phyloP scores from a whole-genome alignment of 2,113 vertebrate genomes.

The Condylura cristata region DNA sequence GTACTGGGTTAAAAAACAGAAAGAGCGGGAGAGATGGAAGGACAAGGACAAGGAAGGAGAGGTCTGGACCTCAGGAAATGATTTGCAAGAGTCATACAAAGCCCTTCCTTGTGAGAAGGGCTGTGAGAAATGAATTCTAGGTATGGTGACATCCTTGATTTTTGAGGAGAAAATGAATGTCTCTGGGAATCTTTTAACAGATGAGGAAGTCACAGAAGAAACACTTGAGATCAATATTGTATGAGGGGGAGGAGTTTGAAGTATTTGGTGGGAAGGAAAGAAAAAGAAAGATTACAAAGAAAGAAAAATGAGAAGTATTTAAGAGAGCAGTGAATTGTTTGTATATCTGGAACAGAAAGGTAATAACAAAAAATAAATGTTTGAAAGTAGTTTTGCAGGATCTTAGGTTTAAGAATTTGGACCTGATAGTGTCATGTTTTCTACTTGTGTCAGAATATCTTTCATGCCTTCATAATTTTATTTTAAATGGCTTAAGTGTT shows the following conservation, averaged over 20 bases:
- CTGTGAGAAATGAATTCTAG: not conserved
- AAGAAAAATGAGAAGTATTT: not conserved
- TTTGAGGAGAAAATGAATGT: not conserved
- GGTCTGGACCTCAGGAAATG: not conserved
- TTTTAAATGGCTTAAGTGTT: not conserved
- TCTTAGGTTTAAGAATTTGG: not conserved
- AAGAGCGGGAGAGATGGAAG: not conserved
- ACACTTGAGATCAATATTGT: not conserved
- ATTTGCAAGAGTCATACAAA: not conserved
- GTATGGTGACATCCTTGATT: too few species aligned
- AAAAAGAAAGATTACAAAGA: not conserved
- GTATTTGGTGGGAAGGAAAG: not conserved
- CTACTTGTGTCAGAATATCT: not conserved
- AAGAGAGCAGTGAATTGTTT: not conserved
- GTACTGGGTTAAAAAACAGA: not conserved
- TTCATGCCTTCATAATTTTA: not conserved
- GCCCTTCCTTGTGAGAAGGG: not conserved
- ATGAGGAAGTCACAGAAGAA: not conserved
- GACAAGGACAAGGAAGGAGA: not conserved
- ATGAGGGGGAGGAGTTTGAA: not conserved
- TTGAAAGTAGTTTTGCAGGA: not conserved
- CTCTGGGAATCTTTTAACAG: not conserved
- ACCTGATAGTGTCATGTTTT: not conserved
- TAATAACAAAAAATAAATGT: not conserved
- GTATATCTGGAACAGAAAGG: not conserved